Base-by-base conservation (phyloP, 2,113 vertebrate species). In the Columba livia region DNA sequence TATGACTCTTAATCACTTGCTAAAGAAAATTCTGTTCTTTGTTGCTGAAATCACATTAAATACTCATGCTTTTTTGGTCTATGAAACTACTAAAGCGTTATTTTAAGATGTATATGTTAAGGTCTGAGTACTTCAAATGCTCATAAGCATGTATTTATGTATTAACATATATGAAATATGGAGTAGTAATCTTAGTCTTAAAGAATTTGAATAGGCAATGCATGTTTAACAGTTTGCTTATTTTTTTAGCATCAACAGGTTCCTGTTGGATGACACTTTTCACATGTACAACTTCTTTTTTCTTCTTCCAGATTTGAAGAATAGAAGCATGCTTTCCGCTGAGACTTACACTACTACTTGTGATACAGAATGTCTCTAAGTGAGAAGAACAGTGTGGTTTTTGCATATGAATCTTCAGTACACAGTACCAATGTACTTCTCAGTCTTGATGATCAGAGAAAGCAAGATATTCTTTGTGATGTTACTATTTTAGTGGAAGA, bases 401-500 rank as follows among this genome's bases (percentile, higher is more conserved):
- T 98, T 94, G 97, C 98, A 42, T 98, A 98, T 11, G 98, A 98
- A 34, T 98, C 98, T 28, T 98, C 98, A 3, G 97, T 98, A 56
- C 98, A 98, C 82, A 97, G 98, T 83, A 89, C 95, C 90, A 98
- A 97, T 34, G 84, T 98, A 47, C 90, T 98, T n/a, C 98, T 98
- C 67, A 97, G 97, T 82, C 98, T 98, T 7, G 96, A 98, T 14
- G 97, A 98, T 70, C 98, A 98, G 93, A 95, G 98, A 79, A 97
- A 97, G 89, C 97, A 97, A 65, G 98, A 98, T 25, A 96, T 98
- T 94, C 97, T 98, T 26, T 98, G 98, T 2, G 98, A 98, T 50
- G 96, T 99, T 94, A 99, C 99, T 0, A 91, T 99, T 71, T 89
- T 99, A 79, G 99, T 99, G 92, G 98, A 98, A 92, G 97, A 98